Evolutionary conservation across 2,113 vertebrate genomes (phyloP).

Genomic region (Microtus ochrogaster): DNA sequence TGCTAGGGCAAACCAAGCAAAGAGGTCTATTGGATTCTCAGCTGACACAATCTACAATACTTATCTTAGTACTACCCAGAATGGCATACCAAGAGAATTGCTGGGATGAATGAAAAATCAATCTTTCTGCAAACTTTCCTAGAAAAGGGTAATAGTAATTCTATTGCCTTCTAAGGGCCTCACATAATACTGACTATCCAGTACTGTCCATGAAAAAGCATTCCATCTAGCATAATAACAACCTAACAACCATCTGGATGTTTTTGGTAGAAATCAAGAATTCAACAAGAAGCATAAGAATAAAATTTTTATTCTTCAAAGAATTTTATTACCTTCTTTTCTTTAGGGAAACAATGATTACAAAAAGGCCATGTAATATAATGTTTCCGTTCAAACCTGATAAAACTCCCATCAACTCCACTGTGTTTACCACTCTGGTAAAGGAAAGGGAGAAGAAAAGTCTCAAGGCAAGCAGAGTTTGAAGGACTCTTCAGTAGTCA

Average conservation of each 20-base stretch:
- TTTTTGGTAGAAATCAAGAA: background rate
- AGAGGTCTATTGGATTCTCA: background rate
- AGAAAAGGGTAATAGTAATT: background rate
- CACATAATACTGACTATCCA: background rate
- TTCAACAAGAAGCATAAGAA: background rate
- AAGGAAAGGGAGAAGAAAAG: slow-evolving; percentile 3
- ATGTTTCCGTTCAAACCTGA: background rate
- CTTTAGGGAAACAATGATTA: background rate
- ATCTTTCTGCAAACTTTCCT: background rate
- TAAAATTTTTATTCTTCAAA: background rate
- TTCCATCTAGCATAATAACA: background rate
- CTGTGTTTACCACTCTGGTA: background rate
- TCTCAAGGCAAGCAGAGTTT: background rate
- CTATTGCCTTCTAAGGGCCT: background rate
- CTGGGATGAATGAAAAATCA: background rate
- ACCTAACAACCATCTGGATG: background rate
- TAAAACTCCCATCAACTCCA: background rate
- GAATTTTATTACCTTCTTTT: background rate
- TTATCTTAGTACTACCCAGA: background rate
- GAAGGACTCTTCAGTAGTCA: slow-evolving; percentile 20
- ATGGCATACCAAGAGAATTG: background rate
- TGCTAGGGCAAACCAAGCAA: background rate
- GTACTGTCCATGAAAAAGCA: background rate
- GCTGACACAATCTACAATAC: background rate
- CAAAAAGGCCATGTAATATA: background rate